Evolutionary conservation across 2,888 invertebrate species (phyloP).

Genomic region (Luperina nickerlii): DNA sequence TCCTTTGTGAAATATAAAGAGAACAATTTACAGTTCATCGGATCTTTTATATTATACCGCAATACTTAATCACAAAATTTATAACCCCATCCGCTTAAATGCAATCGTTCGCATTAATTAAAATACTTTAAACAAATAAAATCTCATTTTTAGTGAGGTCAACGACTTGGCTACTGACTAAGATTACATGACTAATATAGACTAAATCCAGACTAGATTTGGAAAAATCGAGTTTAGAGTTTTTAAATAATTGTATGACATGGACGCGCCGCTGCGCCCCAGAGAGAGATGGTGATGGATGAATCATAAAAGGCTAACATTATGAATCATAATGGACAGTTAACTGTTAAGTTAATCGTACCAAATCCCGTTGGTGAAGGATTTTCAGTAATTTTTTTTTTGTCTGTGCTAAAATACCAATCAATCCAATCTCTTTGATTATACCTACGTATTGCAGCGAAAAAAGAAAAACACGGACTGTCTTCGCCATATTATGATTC

Average conservation of each 20-base stretch:
- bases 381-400: no score
- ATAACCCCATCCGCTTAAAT: slow-evolving; percentile 52
- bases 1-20: not conserved
- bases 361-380: no score
- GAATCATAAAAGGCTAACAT: no score
- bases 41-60: slow-evolving; percentile 21
- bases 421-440: no score
- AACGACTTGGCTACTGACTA: slow-evolving; percentile 40
- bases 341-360: no score
- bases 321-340: no score
- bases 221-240: slow-evolving; percentile 10
- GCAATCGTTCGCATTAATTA: slow-evolving; percentile 59
- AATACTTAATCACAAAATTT: slow-evolving; percentile 41
- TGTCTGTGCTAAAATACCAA: no score
- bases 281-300: no score
- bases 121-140: slow-evolving; percentile 54
- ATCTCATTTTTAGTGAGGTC: slow-evolving; percentile 23
- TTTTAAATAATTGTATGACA: not conserved
- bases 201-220: slow-evolving; percentile 24
- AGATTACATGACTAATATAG: slow-evolving; percentile 16
- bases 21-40: not conserved
- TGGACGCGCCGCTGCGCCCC: no score
- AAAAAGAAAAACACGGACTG: no score
- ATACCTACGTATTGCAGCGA: no score
- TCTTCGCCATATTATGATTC: no score